These are phyloP conservation scores for Hydropsyche tenuis DNA, from an alignment of 1,140 invertebrate species.

Conservation along the genomic window DNA sequence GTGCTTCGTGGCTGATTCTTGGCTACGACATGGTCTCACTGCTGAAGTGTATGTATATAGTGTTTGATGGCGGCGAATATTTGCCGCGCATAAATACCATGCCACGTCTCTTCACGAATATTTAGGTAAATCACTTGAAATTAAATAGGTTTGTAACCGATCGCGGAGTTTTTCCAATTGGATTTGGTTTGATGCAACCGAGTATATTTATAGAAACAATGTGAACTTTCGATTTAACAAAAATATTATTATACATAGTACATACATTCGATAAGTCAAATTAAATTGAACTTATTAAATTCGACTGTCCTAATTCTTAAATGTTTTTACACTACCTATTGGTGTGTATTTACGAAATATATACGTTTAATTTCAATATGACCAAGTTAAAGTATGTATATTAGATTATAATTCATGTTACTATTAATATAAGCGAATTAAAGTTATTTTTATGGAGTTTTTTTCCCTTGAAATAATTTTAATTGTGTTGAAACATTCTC, in stretches of 20 bases:
- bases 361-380: constrained; percentile 14
- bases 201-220: no score
- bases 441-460: constrained; percentile 13
- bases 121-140: no score
- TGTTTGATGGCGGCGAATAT: no score
- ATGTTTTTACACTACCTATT: background rate
- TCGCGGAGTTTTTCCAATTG: no score
- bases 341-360: background rate
- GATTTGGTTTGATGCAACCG: no score
- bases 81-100: no score
- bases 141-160: no score
- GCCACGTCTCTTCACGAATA: no score
- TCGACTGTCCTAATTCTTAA: constrained; percentile 11
- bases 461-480: constrained; percentile 14
- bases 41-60: no score
- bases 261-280: no score
- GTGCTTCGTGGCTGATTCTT: background rate
- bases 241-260: no score
- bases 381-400: constrained; percentile 18
- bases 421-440: constrained; percentile 20
- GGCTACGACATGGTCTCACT: background rate
- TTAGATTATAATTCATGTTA: constrained; percentile 19
- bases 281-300: background rate
- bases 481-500: constrained; percentile 19
- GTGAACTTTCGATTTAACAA: no score